Evolutionary conservation across 2,888 invertebrate species (phyloP).

Genomic region (Clanis bilineata): DNA sequence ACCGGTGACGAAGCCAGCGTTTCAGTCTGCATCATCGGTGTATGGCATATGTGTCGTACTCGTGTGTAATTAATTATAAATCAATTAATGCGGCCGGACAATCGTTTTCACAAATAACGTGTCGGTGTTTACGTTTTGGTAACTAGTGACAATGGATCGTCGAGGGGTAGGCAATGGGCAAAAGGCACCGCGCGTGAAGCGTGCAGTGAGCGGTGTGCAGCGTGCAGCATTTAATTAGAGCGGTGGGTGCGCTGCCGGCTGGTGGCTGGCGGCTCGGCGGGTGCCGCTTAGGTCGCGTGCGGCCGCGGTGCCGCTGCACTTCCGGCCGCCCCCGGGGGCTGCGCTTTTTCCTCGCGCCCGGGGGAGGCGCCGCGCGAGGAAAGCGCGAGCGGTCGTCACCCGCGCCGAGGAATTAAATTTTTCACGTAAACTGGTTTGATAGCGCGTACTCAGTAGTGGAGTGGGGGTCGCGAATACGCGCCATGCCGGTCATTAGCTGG

Average conservation of each 20-base stretch:
- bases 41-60: background rate
- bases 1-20: slow-evolving; percentile 29
- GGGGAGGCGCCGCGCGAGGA: slow-evolving; percentile 64
- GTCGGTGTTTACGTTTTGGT: slow-evolving; percentile 10
- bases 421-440: slow-evolving; percentile 82
- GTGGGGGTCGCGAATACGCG: slow-evolving; percentile 79
- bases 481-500: slow-evolving; percentile 77
- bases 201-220: slow-evolving; percentile 35
- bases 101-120: background rate
- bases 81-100: slow-evolving; percentile 6
- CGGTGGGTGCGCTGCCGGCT: slow-evolving; percentile 66
- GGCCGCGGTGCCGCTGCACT: slow-evolving; percentile 62
- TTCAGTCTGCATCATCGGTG: background rate
- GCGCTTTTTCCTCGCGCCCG: slow-evolving; percentile 70
- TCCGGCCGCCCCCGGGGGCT: slow-evolving; percentile 73
- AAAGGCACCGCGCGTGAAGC: slow-evolving; percentile 4
- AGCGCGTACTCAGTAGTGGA: slow-evolving; percentile 72
- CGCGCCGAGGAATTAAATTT: slow-evolving; percentile 75
- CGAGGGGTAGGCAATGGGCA: slow-evolving; percentile 19
- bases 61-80: background rate
- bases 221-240: slow-evolving; percentile 78
- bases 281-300: slow-evolving; percentile 64
- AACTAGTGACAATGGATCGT: slow-evolving; percentile 4
- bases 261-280: background rate
- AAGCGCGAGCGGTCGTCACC: slow-evolving; percentile 78